Evolutionary conservation across 2,797 vertebrate genomes (phyloP).

Genomic region (Crotalus adamanteus): DNA sequence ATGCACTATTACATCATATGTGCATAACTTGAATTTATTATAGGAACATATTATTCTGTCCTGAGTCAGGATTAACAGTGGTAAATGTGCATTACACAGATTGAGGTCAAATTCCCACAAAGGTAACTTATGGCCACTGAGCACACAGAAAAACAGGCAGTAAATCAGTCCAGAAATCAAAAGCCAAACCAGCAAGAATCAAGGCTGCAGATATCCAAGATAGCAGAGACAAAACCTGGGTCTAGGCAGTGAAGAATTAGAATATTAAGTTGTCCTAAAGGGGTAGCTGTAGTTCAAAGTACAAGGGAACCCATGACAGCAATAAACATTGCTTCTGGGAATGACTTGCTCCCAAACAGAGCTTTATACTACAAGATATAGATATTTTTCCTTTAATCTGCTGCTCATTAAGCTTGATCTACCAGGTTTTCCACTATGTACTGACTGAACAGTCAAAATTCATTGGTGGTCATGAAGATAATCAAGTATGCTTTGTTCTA

Average conservation of each 20-base stretch:
- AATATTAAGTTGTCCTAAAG: not conserved
- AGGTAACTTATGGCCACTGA: not conserved
- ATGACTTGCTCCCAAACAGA: not conserved
- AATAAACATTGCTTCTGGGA: not conserved
- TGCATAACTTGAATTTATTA: not conserved
- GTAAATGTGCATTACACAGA: not conserved
- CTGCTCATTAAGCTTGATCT: not conserved
- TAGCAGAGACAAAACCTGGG: not conserved
- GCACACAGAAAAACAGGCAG: not conserved
- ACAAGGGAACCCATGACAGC: not conserved
- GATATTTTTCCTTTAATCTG: not conserved
- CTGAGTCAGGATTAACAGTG: not conserved
- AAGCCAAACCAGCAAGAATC: not conserved
- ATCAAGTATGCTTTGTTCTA: not conserved
- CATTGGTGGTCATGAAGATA: not conserved
- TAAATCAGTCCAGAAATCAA: not conserved
- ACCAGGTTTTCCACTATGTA: not conserved
- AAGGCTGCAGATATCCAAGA: not conserved
- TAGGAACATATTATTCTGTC: not conserved
- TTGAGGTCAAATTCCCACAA: not conserved
- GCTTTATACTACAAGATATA: not conserved
- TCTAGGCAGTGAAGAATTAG: not conserved
- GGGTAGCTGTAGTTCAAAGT: not conserved
- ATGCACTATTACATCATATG: not conserved
- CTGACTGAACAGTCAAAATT: not conserved